Evolutionary conservation across 2,113 vertebrate genomes (phyloP), one percentile per base, ranked within the genome.

Genomic region (Poeciliopsis turrubarensis): DNA sequence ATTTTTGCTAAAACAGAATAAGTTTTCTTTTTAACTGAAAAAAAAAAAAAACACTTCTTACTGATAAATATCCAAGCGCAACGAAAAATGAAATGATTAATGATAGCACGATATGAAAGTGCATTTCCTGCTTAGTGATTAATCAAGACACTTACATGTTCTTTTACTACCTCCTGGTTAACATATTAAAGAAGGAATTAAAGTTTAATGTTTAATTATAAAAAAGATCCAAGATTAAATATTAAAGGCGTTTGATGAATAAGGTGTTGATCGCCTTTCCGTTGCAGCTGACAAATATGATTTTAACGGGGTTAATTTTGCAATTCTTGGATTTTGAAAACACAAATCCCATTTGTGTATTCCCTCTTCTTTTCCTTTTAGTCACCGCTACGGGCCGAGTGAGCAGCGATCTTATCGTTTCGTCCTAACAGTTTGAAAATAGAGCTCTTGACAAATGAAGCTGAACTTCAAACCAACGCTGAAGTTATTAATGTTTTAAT

Each of bases 131-230:
- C 60, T 57, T 47, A 78, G 88, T 82, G 81, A 94, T 93, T 89
- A 88, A 93, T 94, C 89, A 92, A 89, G 80, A 78, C 77, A 80
- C 84, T 75, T 84, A 90, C 80, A 89, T 81, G 78, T 78, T 85
- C 80, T 68, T 25, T 63, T 74, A 76, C 77, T 78, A 84, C 88
- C 88, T 86, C 63, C 88, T 89, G 88, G 87, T 90, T 85, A 93
- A 92, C 70, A 87, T 84, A 91, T 94, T 90, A 88, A 89, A 83
- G 83, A 89, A 89, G n/a, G 68, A 67, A 92, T 94, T 84, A 86
- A 91, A 85, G 65, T 92, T 94, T 94, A 86, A 93, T 93, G 88
- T 92, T 91, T 93, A 93, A 93, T 94, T 94, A 93, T 82, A 87
- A 84, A 80, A 79, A 90, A 84, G 75, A 89, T 75, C 81, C 87